These are phyloP conservation scores for Perca flavescens DNA, from an alignment of 2,113 vertebrate genomes.

Conservation along the genomic window DNA sequence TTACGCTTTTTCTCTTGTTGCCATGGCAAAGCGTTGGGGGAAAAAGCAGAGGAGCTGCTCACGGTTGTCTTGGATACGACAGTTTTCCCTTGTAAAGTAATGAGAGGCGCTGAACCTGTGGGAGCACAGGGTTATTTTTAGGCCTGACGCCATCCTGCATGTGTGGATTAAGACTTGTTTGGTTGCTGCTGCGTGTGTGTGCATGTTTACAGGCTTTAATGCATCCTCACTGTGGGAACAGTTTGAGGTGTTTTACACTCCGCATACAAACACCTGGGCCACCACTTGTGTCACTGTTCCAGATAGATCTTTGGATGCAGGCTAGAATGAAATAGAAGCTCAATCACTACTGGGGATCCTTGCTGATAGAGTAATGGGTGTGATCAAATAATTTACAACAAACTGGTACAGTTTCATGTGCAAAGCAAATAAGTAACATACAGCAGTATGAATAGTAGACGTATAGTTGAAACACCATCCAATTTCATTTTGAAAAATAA, in stretches of 20 bases:
- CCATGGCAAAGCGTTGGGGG: constrained; percentile 78
- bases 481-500: neutral
- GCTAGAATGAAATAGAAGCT: constrained; percentile 14
- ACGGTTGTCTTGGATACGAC: constrained; percentile 87
- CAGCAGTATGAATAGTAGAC: neutral
- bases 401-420: neutral
- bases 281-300: constrained; percentile 20
- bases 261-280: constrained; percentile 58
- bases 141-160: constrained; percentile 77
- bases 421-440: neutral
- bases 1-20: constrained; percentile 84
- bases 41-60: constrained; percentile 66
- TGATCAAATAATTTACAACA: neutral
- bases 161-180: constrained; percentile 76
- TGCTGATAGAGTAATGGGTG: neutral
- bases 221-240: constrained; percentile 60
- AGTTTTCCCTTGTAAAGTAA: constrained; percentile 83
- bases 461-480: neutral
- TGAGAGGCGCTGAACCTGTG: constrained; percentile 82
- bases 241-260: constrained; percentile 60
- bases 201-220: constrained; percentile 63
- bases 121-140: constrained; percentile 84
- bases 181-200: constrained; percentile 45
- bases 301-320: constrained; percentile 2
- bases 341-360: neutral